A percentile compares a stretch with the other conserved stretches of the same genome.
Evolutionary conservation across 2,113 vertebrate genomes (phyloP).

Genomic region (Centropristis striata): DNA sequence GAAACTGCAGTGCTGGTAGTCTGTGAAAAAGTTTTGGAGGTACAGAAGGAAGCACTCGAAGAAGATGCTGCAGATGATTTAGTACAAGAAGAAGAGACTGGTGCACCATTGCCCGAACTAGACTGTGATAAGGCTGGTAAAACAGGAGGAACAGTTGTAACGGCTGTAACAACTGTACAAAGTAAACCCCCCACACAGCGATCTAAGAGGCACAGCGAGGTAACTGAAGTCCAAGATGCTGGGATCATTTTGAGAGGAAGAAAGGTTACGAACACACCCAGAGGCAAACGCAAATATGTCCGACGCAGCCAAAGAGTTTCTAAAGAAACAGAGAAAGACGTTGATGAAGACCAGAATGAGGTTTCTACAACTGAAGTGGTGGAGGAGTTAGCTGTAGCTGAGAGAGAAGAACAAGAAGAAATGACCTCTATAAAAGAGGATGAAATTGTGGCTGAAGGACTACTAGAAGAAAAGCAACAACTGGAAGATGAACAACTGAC

Average conservation of each 20-base stretch:
- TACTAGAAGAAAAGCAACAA: neutral
- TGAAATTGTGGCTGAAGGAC: neutral
- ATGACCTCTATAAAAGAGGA: neutral
- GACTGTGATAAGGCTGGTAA: neutral
- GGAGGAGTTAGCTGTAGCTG: neutral
- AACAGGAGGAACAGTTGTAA: neutral
- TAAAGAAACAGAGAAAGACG: neutral
- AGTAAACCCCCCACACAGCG: slow-evolving; percentile 8
- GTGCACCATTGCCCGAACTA: no score
- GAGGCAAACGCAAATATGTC: neutral
- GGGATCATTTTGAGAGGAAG: slow-evolving; percentile 24
- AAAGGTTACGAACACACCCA: neutral
- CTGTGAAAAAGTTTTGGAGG: slow-evolving; percentile 5
- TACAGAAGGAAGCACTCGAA: neutral
- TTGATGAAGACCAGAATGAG: neutral
- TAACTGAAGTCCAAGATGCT: neutral
- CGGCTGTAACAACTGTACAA: neutral
- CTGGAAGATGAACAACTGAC: neutral
- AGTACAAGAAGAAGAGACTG: neutral
- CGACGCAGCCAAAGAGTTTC: neutral
- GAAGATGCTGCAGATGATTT: neutral
- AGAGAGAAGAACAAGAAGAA: neutral
- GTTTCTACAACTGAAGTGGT: neutral
- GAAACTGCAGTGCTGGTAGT: neutral
- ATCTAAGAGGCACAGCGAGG: neutral